Evolutionary conservation across 2,113 vertebrate genomes (phyloP), one percentile per base, ranked within the genome.

Genomic region (Onychostoma macrolepis): DNA sequence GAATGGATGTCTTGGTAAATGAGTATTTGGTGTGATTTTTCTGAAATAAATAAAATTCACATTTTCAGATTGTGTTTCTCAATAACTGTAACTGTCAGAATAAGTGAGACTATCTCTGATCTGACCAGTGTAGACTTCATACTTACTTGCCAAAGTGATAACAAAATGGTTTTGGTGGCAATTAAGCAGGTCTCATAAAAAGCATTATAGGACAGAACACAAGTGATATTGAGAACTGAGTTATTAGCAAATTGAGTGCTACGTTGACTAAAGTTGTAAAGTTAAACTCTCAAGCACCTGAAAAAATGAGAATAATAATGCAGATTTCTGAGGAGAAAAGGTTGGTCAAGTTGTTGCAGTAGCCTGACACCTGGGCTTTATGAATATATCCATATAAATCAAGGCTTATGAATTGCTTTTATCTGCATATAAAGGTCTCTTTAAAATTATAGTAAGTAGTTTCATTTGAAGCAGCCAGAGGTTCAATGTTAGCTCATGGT

Each of bases 1-100:
- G 82, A 74, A 41, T 74, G 67, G 21, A 84, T 74, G 24, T 26
- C 48, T 41, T n/a, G 15, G 17, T 53, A n/a, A 71, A 83, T 9
- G 45, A 33, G 12, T 63, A 33, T 71, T 50, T 50, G 13, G 33
- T 56, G 28, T 19, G 21, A 41, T 56, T 17, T 50, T 74, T 74
- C 7, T 53, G 28, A 84, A 74, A 74, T 38, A 84, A 74, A 74
- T 38, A 10, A 30, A 82, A 50, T 8, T 48, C 15, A 71, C 2
- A 69, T 50, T 36, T n/a, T 43, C 80, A 67, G 13, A 45, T 83
- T 81, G 6, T 53, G 28, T 78, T 48, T 48, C 41, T 75, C 5
- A n/a, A 0, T 13, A 45, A 45, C 71, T 78, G 30, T 41, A n/a
- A n/a, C 1, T 36, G 50, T 53, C 50, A 53, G 76, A 21, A 28